phyloP scores from a whole-genome alignment of 2,797 vertebrate genomes.

The Coluber constrictor region DNA sequence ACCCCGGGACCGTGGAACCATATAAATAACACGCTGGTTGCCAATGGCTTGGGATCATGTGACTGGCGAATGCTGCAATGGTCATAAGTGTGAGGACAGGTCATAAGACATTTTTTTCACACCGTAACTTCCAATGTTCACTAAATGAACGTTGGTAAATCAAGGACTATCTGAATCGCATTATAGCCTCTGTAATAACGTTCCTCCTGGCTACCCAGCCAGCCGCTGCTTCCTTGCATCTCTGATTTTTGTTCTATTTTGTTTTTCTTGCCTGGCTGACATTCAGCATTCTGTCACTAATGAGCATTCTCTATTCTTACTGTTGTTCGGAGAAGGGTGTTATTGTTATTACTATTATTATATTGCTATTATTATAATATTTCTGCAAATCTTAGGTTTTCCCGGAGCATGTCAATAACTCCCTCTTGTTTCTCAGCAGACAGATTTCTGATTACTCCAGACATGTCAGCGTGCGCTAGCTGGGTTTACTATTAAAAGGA shows the following conservation, averaged over 20 bases:
- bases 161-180: neutral
- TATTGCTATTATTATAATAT: neutral
- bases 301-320: neutral
- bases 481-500: neutral
- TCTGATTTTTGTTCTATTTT: neutral
- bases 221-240: neutral
- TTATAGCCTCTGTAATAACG: neutral
- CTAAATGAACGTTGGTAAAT: neutral
- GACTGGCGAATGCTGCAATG: neutral
- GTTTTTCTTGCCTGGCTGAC: neutral
- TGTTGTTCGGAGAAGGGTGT: neutral
- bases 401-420: neutral
- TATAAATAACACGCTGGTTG: neutral
- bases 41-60: neutral
- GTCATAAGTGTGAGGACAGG: neutral
- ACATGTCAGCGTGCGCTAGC: neutral
- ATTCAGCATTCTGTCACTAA: neutral
- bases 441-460: neutral
- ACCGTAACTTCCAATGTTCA: neutral
- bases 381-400: neutral
- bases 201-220: neutral
- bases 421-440: neutral
- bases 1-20: neutral
- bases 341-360: neutral
- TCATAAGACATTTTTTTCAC: neutral